Percentiles rank a stretch among this genome's conserved stretches.
These are phyloP conservation scores for Embiotoca jacksoni DNA, from an alignment of 2,113 vertebrate species.

Conservation along the genomic window DNA sequence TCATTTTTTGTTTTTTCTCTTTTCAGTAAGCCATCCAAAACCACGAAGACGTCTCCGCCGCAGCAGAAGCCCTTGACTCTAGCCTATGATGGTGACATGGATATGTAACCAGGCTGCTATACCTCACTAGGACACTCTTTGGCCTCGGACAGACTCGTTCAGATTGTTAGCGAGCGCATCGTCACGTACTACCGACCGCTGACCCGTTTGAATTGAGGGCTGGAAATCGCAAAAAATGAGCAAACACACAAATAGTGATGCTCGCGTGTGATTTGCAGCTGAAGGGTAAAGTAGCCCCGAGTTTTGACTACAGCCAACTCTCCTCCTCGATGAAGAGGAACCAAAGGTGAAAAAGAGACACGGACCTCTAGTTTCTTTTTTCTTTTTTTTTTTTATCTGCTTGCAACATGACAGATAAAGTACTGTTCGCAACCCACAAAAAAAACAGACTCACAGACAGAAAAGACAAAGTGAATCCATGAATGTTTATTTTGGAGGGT, in stretches of 20 bases:
- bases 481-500: conserved; percentile 8
- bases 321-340: conserved; percentile 18
- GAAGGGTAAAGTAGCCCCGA: conserved; percentile 9
- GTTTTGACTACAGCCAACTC: conserved; percentile 10
- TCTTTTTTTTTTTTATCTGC: conserved; percentile 40
- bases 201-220: conserved; percentile 8
- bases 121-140: conserved; percentile 46
- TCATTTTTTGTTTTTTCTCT: conserved; percentile 50
- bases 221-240: conserved; percentile 7
- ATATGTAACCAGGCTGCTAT: conserved; percentile 88
- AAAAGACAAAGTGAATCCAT: conserved; percentile 11
- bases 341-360: conserved; percentile 28
- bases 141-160: conserved; percentile 24
- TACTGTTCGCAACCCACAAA: conserved; percentile 20
- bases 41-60: conserved; percentile 87
- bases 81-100: conserved; percentile 95
- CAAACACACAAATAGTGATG: background rate
- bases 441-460: conserved; percentile 4
- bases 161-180: conserved; percentile 36
- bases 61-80: conserved; percentile 96
- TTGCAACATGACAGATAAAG: conserved; percentile 52
- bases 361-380: conserved; percentile 39
- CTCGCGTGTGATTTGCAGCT: conserved; percentile 40
- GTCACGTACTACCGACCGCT: conserved; percentile 7
- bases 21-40: conserved; percentile 90